Base-by-base conservation (phyloP, 2,797 vertebrate genomes). In the Sandelia bainsii region DNA sequence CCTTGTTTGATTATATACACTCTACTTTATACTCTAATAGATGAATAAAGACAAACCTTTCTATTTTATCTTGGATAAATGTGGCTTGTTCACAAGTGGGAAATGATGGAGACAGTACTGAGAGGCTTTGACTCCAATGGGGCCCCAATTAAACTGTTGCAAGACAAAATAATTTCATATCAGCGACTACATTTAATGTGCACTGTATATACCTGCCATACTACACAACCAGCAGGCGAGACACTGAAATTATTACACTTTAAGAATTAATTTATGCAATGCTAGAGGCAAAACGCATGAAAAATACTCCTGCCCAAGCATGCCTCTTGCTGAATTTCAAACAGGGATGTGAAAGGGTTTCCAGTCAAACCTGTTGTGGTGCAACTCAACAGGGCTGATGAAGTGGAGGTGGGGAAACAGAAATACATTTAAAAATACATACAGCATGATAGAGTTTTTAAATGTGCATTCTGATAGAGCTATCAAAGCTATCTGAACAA, bases 361-460 rank as follows among this genome's bases (percentile, higher is more conserved):
- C 90, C 87, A 84, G 91, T 89, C 78, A 72, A 76, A 91, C 91
- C 91, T 87, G 90, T 90, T 90, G 72, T 67, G 76, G 45, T 40
- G 60, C 20, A 75, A 69, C 79, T 64, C 70, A 84, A 61, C 25
- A 4, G 53, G 8, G 60, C 49, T 29, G 61, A 46, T 9, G 49
- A 56, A 52, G 50, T 32, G 59, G 7, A 69, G 64, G 1, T 34
- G 52, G 54, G 72, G 34, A 25, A 67, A 69, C 32, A 60, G 72
- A 69, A 80, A 62, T 8, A 74, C 34, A 37, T 25, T 32, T 2
- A 34, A 45, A 54, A 46, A 49, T 59, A 32, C 23, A 10, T 19
- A 22, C 45, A 48, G 74, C 53, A 20, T 2, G 8, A 48, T 52
- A 65, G 37, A 39, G 29, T 12, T 56, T 64, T 19, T 42, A 44